Percentiles rank a stretch among this genome's conserved stretches.
Conservation (phyloP, 2,888 invertebrate species). For the Erebia epiphron region DNA sequence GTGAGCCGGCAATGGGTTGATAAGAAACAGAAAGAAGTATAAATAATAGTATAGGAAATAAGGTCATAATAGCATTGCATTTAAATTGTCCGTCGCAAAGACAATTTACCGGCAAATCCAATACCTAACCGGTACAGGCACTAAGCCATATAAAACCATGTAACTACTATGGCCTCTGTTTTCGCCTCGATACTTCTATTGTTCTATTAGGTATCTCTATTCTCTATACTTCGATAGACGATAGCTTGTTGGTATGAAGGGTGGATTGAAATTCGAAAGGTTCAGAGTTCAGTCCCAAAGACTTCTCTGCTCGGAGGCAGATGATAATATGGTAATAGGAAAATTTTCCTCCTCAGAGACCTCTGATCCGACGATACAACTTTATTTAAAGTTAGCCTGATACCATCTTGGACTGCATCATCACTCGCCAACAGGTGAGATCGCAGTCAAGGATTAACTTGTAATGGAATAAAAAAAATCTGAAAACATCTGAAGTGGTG, state of each 20-base stretch:
- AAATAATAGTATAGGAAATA: neutral
- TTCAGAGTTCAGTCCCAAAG: neutral
- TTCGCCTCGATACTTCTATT: conserved; percentile 15
- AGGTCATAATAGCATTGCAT: conserved; percentile 16
- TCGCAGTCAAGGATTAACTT: too few relatives aligned
- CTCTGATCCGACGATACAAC: too few relatives aligned
- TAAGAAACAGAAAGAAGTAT: too few relatives aligned
- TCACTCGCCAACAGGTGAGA: too few relatives aligned
- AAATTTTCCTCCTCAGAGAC: too few relatives aligned
- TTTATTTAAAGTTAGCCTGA: too few relatives aligned
- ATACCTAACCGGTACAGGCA: conserved; percentile 25
- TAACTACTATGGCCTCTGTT: conserved; percentile 26
- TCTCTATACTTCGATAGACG: neutral
- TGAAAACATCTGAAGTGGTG: too few relatives aligned
- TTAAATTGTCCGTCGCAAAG: conserved; percentile 25
- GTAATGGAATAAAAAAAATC: too few relatives aligned
- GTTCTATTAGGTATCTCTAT: neutral
- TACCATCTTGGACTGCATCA: too few relatives aligned
- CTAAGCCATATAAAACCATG: conserved; percentile 25
- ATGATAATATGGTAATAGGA: too few relatives aligned
- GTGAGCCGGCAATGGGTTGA: too few relatives aligned
- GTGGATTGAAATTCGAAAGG: neutral
- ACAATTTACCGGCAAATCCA: conserved; percentile 33
- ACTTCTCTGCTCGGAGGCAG: neutral
- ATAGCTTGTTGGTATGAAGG: neutral